Conservation (phyloP, 2,888 invertebrate genomes). For the Rhabditophanes sp. region DNA sequence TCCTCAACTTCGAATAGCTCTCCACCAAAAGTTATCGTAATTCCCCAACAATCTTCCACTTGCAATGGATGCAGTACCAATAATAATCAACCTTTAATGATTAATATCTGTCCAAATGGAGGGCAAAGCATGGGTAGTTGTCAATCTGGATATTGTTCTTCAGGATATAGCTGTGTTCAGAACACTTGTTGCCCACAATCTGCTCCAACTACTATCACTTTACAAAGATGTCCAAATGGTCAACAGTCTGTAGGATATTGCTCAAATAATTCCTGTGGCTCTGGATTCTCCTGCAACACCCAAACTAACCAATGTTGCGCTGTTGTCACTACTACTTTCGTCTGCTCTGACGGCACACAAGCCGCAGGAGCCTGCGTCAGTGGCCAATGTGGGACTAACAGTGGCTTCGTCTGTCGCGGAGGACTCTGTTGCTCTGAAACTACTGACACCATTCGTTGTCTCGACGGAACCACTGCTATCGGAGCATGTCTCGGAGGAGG, state of each 20-base stretch:
- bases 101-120: constrained; percentile 14
- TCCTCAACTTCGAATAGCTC: no score
- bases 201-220: constrained; percentile 3
- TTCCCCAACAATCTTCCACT: no score
- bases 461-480: constrained; percentile 34
- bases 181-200: constrained; percentile 9
- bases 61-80: no score
- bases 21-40: no score
- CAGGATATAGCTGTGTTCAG: constrained; percentile 30
- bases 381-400: constrained; percentile 34
- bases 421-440: constrained; percentile 41
- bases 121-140: constrained; percentile 11
- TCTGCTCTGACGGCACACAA: constrained; percentile 43
- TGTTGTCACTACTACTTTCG: constrained; percentile 8
- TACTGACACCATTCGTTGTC: constrained; percentile 26
- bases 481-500: constrained; percentile 31
- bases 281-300: constrained; percentile 26
- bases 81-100: no score
- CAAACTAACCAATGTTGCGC: constrained; percentile 21
- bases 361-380: constrained; percentile 43
- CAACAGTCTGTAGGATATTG: constrained; percentile 27
- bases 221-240: constrained; percentile 31
- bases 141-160: constrained; percentile 16
- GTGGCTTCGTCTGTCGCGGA: constrained; percentile 43
- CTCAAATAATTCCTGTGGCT: constrained; percentile 21